A percentile compares a stretch with the other conserved stretches of the same genome.
phyloP scores from a whole-genome alignment of 37 sponge, comb jelly and placozoan genomes.

The Trichoplax adhaerens region DNA sequence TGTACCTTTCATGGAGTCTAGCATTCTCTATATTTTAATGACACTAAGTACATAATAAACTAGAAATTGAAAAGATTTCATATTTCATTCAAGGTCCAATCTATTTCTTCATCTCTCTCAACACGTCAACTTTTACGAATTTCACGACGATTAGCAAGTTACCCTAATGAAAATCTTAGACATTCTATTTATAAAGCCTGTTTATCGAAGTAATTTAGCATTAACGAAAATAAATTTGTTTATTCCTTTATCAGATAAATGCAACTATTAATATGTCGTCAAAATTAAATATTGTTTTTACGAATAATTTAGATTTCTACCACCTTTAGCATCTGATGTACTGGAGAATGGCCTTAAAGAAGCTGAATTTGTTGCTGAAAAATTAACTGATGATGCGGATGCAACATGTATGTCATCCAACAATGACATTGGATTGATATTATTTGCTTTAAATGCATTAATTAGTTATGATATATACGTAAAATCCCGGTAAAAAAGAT shows the following conservation, averaged over 20 bases:
- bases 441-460: too few species aligned
- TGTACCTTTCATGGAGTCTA: too few species aligned
- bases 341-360: conserved; percentile 29
- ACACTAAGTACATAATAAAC: too few species aligned
- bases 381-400: neutral
- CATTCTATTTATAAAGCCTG: conserved; percentile 42
- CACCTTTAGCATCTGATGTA: conserved; percentile 34
- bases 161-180: conserved; percentile 17
- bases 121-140: conserved; percentile 63
- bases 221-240: neutral
- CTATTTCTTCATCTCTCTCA: conserved; percentile 43
- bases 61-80: too few species aligned
- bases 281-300: neutral
- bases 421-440: too few species aligned
- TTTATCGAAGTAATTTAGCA: conserved; percentile 23
- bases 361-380: conserved; percentile 15
- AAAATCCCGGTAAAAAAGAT: neutral
- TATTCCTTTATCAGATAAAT: neutral
- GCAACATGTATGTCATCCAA: too few species aligned
- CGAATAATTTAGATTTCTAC: conserved; percentile 47
- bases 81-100: conserved; percentile 1
- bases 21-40: neutral
- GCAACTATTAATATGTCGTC: neutral
- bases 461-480: conserved; percentile 20
- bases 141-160: conserved; percentile 18